Evolutionary conservation across 2,888 invertebrate species (phyloP), one percentile per base, ranked within the genome.

Genomic region (Morpho deidamia): DNA sequence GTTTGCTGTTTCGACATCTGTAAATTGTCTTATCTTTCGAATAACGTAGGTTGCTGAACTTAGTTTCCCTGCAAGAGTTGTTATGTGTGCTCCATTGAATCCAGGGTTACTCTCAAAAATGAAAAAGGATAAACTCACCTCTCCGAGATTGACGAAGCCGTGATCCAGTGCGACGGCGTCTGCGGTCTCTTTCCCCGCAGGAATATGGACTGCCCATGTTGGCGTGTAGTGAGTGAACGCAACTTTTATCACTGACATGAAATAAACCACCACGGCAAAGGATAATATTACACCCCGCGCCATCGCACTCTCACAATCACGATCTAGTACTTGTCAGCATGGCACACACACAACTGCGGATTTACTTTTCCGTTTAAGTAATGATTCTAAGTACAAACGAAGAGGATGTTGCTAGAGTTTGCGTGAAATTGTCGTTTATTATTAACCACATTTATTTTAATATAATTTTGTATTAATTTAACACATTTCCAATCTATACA

Each of bases 151-250:
- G 83, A 92, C 86, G 91, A 96, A 97, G 68, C 96, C 97, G 83
- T 97, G 94, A 75, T 95, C 95, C 62, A 76, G 80, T 54, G 97
- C 97, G 43, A 97, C 93, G 40, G 90, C 87, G 70, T 94, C 93
- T 41, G 96, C 97, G 53, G 92, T 91, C 40, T 90, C 84, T 64
- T 91, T 91, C 52, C 93, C 93, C 58, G 92, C 94, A 14, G 93
- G 93, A 71, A 97, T 93, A 74, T 95, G 94, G 56, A 96, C 94
- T 59, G 96, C 97, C 95, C 96, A 96, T 81, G 95, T 95, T 79
- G 95, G 94, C 61, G 95, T 94, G 79, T 92, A 96, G 74, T 94
- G 93, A 50, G 81, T 79, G 42, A 67, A 65, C 54, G 76, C 75
- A 55, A 69, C 68, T 60, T 76, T 76, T 68, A 78, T 58, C 67